Percentiles rank a stretch among this genome's conserved stretches.
phyloP scores from a whole-genome alignment of 2,888 invertebrate genomes.

The Drosophila nr. medialis region DNA sequence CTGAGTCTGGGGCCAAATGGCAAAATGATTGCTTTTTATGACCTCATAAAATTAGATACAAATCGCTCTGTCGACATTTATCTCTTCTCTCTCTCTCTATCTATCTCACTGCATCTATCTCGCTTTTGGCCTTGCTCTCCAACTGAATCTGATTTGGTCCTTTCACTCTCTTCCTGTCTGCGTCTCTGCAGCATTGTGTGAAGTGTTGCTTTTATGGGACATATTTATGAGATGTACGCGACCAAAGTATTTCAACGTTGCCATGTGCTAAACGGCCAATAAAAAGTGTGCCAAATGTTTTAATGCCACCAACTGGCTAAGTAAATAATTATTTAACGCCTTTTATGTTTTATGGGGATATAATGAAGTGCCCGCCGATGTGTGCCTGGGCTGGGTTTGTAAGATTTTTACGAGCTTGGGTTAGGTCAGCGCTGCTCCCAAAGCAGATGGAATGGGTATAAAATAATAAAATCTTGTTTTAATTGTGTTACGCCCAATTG shows the following conservation, averaged over 20 bases:
- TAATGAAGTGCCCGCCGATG: slow-evolving; percentile 49
- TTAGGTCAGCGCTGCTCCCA: slow-evolving; percentile 34
- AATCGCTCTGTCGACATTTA: slow-evolving; percentile 82
- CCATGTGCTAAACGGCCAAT: slow-evolving; percentile 51
- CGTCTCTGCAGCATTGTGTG: slow-evolving; percentile 1
- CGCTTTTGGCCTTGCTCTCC: slow-evolving; percentile 10
- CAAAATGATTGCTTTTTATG: slow-evolving; percentile 83
- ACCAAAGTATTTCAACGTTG: slow-evolving; percentile 28
- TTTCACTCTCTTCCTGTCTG: slow-evolving; percentile 23
- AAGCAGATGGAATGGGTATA: slow-evolving; percentile 8
- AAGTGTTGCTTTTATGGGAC: slow-evolving; percentile 53
- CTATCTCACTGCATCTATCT: background rate
- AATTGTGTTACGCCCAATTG: slow-evolving; percentile 44
- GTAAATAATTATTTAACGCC: slow-evolving; percentile 72
- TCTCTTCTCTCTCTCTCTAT: slow-evolving; percentile 46
- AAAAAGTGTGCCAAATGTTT: slow-evolving; percentile 67
- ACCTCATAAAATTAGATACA: slow-evolving; percentile 84
- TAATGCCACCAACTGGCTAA: slow-evolving; percentile 57
- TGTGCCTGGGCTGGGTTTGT: slow-evolving; percentile 11
- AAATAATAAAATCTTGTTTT: slow-evolving; percentile 29
- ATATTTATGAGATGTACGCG: slow-evolving; percentile 57
- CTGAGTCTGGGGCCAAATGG: slow-evolving; percentile 74
- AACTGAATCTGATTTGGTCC: slow-evolving; percentile 38
- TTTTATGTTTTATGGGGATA: slow-evolving; percentile 60
- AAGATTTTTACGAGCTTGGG: slow-evolving; percentile 50